Base-by-base conservation (phyloP, 2,113 vertebrate genomes). In the Plestiodon gilberti region DNA sequence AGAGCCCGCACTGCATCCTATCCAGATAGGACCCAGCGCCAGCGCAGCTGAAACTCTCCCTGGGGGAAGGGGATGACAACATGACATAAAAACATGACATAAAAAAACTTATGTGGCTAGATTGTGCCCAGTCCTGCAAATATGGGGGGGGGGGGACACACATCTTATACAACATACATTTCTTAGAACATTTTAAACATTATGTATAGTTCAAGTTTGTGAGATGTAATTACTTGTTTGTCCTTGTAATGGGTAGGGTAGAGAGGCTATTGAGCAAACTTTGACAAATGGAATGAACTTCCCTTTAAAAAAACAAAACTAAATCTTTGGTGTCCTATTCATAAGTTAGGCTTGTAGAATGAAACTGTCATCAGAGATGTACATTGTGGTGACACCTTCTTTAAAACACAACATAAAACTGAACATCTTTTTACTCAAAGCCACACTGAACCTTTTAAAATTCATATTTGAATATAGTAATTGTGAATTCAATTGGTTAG, bases 401-500 rank as follows among this genome's bases (percentile, higher is more conserved):
- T 30, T 57, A 59, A 33, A 61, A 48, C 43, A 48, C 43, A 48
- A 57, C 55, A 64, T 18, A 64, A 64, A 64, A 64, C 18, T 25
- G 30, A 30, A 35, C 57, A 78, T 25, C 77, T 78, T 48, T n/a
- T 15, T 59, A n/a, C 28, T 17, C 25, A 61, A 55, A 23, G 35
- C 57, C 33, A 38, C n/a, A 17, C 20, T 23, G 33, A 64, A 64
- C 7, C 23, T 64, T 64, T 64, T 23, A 64, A 25, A 64, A 20
- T 61, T 17, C 61, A 22, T 64, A 64, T 64, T 25, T 64, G 18
- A 64, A 64, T 64, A 64, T 64, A 64, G 23, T 25, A 18, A 64
- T 6, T 64, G 20, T 35, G 4, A 62, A 23, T 18, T 43, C 6
- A 43, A 0, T 0, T 8, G 35, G 2, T 1, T 0, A 15, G 3